phyloP scores from a whole-genome alignment of 2,113 vertebrate species.

The Eubucco bourcierii region DNA sequence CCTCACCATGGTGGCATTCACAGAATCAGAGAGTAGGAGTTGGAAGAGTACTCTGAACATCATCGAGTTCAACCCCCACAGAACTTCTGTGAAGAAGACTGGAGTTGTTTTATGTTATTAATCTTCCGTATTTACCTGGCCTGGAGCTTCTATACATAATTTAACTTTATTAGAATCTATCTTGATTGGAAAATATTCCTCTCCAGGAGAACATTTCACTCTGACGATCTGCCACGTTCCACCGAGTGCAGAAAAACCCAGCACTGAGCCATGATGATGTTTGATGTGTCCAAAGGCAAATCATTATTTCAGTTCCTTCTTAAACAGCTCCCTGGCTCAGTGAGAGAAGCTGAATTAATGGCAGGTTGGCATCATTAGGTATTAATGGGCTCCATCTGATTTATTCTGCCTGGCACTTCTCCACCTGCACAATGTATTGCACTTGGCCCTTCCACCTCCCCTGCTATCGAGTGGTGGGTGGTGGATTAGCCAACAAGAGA shows the following conservation, averaged over 20 bases:
- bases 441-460: constrained; percentile 15
- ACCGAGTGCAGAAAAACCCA: background rate
- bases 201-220: background rate
- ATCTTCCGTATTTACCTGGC: background rate
- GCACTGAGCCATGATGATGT: constrained; percentile 5
- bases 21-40: too few species aligned
- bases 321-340: constrained; percentile 8
- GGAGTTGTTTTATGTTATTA: background rate
- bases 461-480: constrained; percentile 2
- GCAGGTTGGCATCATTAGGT: constrained; percentile 38
- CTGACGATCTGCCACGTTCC: background rate
- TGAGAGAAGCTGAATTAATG: constrained; percentile 45
- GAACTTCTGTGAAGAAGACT: background rate
- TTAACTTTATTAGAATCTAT: background rate
- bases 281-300: constrained; percentile 32
- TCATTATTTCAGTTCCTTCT: constrained; percentile 28
- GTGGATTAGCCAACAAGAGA: constrained; percentile 5
- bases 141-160: background rate
- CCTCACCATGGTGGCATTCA: too few species aligned
- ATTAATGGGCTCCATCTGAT: constrained; percentile 54
- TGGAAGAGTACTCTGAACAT: too few species aligned
- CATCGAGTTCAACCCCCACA: too few species aligned
- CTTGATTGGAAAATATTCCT: background rate
- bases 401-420: constrained; percentile 56
- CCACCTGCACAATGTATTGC: background rate